Evolutionary conservation across 2,797 vertebrate genomes (phyloP), one percentile per base, ranked within the genome.

Genomic region (Anas georgica): DNA sequence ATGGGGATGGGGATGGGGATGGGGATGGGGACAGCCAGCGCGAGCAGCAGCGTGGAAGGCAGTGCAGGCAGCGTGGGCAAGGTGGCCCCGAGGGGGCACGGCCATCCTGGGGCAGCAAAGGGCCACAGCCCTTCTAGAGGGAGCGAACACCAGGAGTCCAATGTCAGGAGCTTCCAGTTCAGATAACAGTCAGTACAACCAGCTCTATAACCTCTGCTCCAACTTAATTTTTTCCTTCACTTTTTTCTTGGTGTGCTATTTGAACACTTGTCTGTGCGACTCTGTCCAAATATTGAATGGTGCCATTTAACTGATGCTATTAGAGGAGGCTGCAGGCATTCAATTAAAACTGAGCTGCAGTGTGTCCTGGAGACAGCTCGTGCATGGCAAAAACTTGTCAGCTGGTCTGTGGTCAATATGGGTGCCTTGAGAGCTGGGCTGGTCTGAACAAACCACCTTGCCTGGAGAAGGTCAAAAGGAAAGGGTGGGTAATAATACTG

Each of bases 261-360:
- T 41, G 31, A 28, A 21, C 29, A 22, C 28, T 64, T 20, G 29
- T 29, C n/a, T 33, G 41, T 15, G 64, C 17, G 9, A 26, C 25
- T 21, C 59, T 29, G 37, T 2, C 10, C 66, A 28, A 7, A 6
- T 1, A 7, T 7, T 0, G 1, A 3, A 3, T 0, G 11, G 17
- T 28, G 73, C 54, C 7, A 0, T 17, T 46, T 3, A 10, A 22
- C 56, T 58, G n/a, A 1, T 10, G 1, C 8, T 14, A 64, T 37
- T 2, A 23, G 28, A 3, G 11, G 31, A 37, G 17, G 10, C 45
- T 29, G 45, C 73, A 31, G 78, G 23, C 46, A 17, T 15, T 33
- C 33, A 29, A 10, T 33, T 66, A 54, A 41, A 52, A 20, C 45
- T 25, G 54, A 2, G 33, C 12, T 28, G 43, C 13, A 1, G 29